These are phyloP conservation scores for Crossocerus cetratus DNA, from an alignment of 2,888 invertebrate species.

Conservation along the genomic window DNA sequence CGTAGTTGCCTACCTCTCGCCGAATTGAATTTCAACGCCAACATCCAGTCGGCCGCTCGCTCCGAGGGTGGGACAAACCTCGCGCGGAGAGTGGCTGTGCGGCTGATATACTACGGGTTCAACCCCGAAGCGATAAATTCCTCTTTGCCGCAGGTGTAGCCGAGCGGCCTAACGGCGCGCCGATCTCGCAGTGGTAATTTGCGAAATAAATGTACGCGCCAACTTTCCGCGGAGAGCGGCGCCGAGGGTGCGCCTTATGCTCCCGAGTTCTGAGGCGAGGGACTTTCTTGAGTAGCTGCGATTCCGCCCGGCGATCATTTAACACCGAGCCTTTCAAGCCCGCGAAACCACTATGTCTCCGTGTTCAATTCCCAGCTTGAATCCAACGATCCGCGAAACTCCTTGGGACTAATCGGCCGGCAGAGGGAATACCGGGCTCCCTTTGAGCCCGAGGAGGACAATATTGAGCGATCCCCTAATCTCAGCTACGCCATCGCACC, in stretches of 20 bases:
- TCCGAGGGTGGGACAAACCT: constrained; percentile 18
- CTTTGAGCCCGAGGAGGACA: constrained; percentile 31
- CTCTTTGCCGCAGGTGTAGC: constrained; percentile 51
- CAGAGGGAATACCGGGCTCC: constrained; percentile 47
- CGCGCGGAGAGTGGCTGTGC: constrained; percentile 20
- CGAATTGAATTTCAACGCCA: constrained; percentile 48
- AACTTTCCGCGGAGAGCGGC: constrained; percentile 39
- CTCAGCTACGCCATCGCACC: constrained; percentile 13
- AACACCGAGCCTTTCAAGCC: constrained; percentile 15
- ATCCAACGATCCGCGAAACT: constrained; percentile 58
- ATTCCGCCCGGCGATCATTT: constrained; percentile 39
- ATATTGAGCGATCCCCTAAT: constrained; percentile 9
- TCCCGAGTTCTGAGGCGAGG: constrained; percentile 29
- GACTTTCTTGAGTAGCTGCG: constrained; percentile 18
- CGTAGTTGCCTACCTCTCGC: constrained; percentile 15
- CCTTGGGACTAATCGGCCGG: constrained; percentile 58
- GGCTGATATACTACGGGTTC: constrained; percentile 50
- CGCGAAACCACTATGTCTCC: not conserved
- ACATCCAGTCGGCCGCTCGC: constrained; percentile 15
- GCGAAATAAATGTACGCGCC: constrained; percentile 50
- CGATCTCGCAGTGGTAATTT: constrained; percentile 48
- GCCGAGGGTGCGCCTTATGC: constrained; percentile 24
- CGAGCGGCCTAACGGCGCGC: constrained; percentile 28
- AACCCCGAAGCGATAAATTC: constrained; percentile 51
- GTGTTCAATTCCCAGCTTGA: constrained; percentile 45